Evolutionary conservation across 2,888 invertebrate species (phyloP).

Genomic region (Arge pagana): DNA sequence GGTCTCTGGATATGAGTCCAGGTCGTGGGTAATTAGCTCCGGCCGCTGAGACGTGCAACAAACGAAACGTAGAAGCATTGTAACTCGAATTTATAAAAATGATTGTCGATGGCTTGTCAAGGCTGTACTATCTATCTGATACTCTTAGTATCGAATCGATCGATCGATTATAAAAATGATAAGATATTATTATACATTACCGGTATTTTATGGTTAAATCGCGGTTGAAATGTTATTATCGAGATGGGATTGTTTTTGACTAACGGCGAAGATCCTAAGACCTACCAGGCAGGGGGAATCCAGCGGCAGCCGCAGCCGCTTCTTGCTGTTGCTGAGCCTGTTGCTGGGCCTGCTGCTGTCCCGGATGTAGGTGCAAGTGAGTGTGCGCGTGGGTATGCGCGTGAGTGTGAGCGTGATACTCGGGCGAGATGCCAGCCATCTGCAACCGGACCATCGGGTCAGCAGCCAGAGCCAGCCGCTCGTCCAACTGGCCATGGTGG

Average conservation of each 20-base stretch:
- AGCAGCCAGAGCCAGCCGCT: constrained; percentile 81
- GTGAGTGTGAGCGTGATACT: constrained; percentile 91
- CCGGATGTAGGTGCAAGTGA: constrained; percentile 84
- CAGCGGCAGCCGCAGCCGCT: constrained; percentile 57
- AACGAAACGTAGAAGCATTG: no score
- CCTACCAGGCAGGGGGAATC: constrained; percentile 59
- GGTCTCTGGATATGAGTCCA: constrained; percentile 64
- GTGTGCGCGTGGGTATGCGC: constrained; percentile 91
- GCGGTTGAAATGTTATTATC: constrained; percentile 18
- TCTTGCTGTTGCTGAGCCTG: constrained; percentile 71
- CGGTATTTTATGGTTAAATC: constrained; percentile 46
- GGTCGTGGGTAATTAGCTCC: constrained; percentile 66
- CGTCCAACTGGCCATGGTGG: constrained; percentile 71
- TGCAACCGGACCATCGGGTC: constrained; percentile 92
- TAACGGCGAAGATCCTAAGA: constrained; percentile 39
- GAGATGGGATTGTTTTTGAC: constrained; percentile 14
- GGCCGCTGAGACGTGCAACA: constrained; percentile 55
- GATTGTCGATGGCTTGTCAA: neutral
- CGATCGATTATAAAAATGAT: constrained; percentile 11
- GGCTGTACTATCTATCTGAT: neutral
- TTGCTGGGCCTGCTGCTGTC: constrained; percentile 69
- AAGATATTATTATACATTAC: constrained; percentile 11
- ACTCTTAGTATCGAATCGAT: neutral
- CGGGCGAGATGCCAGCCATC: constrained; percentile 88
- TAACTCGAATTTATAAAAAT: constrained; percentile 6